Conservation (phyloP, 2,888 invertebrate genomes). For the Strigamia crassipes region DNA sequence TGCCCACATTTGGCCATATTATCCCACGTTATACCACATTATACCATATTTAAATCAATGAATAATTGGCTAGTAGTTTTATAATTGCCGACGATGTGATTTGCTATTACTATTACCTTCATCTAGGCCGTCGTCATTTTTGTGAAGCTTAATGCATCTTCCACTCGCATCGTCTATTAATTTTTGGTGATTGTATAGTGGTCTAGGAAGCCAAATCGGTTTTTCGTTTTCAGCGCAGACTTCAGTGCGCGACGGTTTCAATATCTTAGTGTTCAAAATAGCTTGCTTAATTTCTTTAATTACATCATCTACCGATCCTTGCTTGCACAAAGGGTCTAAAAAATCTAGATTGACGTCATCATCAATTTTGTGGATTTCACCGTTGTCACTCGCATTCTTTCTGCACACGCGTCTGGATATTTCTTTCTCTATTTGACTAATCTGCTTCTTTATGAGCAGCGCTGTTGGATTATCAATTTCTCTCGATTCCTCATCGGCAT, state of each 20-base stretch:
- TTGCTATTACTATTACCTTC: conserved; percentile 30
- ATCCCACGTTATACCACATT: no score
- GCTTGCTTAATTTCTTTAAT: conserved; percentile 54
- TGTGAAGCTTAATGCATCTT: neutral
- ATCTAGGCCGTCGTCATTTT: conserved; percentile 43
- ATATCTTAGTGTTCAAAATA: conserved; percentile 51
- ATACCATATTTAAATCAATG: no score
- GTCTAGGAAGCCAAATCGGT: conserved; percentile 51
- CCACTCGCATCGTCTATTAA: neutral
- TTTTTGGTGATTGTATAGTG: neutral
- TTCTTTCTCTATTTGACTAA: conserved; percentile 74
- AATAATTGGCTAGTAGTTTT: no score
- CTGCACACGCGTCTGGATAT: conserved; percentile 61
- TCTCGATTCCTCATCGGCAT: conserved; percentile 68
- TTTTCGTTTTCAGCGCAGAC: conserved; percentile 45
- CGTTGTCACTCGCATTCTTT: conserved; percentile 48
- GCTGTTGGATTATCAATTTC: conserved; percentile 78
- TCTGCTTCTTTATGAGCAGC: conserved; percentile 68
- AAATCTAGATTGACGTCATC: conserved; percentile 51
- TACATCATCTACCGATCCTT: conserved; percentile 52
- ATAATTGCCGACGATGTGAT: no score
- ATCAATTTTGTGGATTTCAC: neutral
- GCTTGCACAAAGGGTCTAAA: conserved; percentile 51
- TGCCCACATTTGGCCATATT: no score
- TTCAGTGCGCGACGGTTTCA: neutral